These are phyloP conservation scores for Drosophila subquinaria DNA, from an alignment of 2,888 invertebrate species.

Conservation along the genomic window DNA sequence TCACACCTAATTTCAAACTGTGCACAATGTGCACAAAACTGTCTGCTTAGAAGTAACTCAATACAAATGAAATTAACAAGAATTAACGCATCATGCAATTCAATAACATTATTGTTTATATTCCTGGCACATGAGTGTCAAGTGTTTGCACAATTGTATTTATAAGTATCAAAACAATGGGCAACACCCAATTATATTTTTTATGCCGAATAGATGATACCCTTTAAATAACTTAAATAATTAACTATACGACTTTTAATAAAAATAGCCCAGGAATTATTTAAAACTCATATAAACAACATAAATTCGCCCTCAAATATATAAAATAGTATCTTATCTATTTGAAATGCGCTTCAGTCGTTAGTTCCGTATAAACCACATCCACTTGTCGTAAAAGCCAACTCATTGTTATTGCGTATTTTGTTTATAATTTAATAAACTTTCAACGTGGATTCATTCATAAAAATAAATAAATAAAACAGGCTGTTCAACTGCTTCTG, in stretches of 20 bases:
- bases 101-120: slow-evolving; percentile 1
- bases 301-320: not conserved
- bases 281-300: not conserved
- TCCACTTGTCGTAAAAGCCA: not conserved
- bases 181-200: not conserved
- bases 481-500: slow-evolving; percentile 4
- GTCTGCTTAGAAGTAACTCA: not conserved
- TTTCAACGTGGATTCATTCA: slow-evolving; percentile 32
- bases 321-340: not conserved
- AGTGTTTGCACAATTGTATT: slow-evolving; percentile 10
- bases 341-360: not conserved
- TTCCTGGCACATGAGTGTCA: not conserved
- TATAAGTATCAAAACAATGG: not conserved
- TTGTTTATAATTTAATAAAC: slow-evolving; percentile 12
- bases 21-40: not conserved
- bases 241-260: not conserved
- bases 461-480: slow-evolving; percentile 21
- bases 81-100: not conserved
- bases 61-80: slow-evolving; percentile 1
- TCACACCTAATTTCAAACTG: slow-evolving; percentile 14
- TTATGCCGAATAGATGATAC: not conserved
- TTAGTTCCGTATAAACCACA: slow-evolving; percentile 10
- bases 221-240: too few relatives aligned
- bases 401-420: not conserved
- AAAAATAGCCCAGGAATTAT: not conserved